Evolutionary conservation across 2,113 vertebrate species (phyloP).

Genomic region (Camelus dromedarius): DNA sequence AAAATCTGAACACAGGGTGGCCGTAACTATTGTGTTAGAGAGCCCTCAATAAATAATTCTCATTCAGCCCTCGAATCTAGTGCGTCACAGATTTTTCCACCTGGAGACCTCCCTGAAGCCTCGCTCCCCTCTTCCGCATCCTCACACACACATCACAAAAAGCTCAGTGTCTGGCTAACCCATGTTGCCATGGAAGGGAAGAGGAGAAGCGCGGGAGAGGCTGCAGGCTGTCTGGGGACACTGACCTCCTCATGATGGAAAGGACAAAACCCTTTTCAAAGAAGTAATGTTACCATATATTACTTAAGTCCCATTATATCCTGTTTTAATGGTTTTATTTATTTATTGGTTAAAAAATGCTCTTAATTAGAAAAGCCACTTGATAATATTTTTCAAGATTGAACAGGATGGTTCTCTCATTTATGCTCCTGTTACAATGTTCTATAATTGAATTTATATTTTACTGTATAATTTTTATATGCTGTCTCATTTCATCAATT

Average conservation of each 20-base stretch:
- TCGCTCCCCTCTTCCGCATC: background rate
- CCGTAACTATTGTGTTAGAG: slow-evolving; percentile 41
- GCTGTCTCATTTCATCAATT: background rate
- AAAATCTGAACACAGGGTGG: background rate
- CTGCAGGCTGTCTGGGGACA: slow-evolving; percentile 61
- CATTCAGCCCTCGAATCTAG: background rate
- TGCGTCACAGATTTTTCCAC: slow-evolving; percentile 72
- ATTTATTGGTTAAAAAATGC: background rate
- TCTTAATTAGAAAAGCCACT: slow-evolving; percentile 30
- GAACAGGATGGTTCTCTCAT: background rate
- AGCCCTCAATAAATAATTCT: slow-evolving; percentile 45
- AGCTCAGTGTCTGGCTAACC: slow-evolving; percentile 71
- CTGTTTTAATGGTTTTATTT: background rate
- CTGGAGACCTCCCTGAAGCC: slow-evolving; percentile 66
- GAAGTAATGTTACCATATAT: background rate
- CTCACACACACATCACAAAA: slow-evolving; percentile 73
- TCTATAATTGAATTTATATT: slow-evolving; percentile 13
- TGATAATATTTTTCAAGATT: background rate
- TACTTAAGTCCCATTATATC: background rate
- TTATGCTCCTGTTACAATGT: background rate
- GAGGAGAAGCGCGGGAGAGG: background rate
- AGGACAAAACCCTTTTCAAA: slow-evolving; percentile 30
- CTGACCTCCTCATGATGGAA: slow-evolving; percentile 20
- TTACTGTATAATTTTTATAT: background rate
- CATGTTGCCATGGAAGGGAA: slow-evolving; percentile 56